Base-by-base conservation (phyloP, 1,140 invertebrate genomes). In the Sinonovacula constricta region DNA sequence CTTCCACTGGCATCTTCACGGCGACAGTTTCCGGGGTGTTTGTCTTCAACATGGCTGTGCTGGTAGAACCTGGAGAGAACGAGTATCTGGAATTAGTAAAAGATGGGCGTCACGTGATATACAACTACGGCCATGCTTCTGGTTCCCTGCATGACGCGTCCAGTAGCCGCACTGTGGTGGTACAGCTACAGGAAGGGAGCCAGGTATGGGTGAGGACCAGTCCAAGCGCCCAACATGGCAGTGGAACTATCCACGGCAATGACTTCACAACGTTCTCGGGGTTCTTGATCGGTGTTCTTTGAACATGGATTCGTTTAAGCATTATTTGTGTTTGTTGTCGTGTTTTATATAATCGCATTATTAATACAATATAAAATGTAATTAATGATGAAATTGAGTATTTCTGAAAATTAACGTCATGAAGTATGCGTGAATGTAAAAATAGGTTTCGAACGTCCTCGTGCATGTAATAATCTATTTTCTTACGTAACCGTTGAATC, bases 1-100 rank as follows among this genome's bases (percentile, higher is more conserved):
- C 34, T 3, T 24, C 26, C 12, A 80, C 67, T 15, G 82, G 82
- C 10, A 59, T 71, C 2, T 83, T 83, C 63, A 81, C 69, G 7
- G 69, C 65, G 36, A 79, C 81, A 0, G 54, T 59, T n/a, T 18
- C 24, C 5, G 81, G 79, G 3, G 28, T 68, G 30, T 83, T 81
- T 57, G 33, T 65, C 18, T 81, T 83, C 54, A 33, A 62, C 26
- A 28, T 79, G 39, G 67, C 18, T 1, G 49, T 66, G 10, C 34
- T 76, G 49, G 26, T 39, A 18, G 24, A 65, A 15, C 39, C 53
- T 2, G 72, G 72, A 3, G 33, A 62, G 15, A 30, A 60, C 57
- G 24, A 60, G 45, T 59, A 71, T 22, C 56, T 62, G 12, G 15
- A 33, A 45, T 62, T 71, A 7, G 69, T 71, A 18, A 71, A 71